Evolutionary conservation across 2,888 invertebrate genomes (phyloP), one percentile per base, ranked within the genome.

Genomic region (Hirtodrosophila trivittata): DNA sequence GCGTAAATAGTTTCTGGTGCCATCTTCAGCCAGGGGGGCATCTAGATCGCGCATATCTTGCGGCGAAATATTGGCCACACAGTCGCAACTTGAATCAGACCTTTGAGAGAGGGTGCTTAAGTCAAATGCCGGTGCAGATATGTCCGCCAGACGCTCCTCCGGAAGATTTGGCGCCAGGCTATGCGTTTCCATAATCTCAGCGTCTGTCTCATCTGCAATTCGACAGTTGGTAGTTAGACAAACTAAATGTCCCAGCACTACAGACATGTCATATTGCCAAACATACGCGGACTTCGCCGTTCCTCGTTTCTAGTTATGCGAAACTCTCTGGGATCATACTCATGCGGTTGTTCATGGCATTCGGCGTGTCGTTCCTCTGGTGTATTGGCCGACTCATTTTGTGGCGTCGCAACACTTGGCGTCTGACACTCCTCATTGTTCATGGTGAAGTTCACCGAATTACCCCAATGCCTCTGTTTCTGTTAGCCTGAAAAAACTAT

Each of bases 231-330:
- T 13, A 9, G 13, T 13, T 26, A n/a, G 1, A 7, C 9, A 28
- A 35, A 13, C n/a, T 12, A 1, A 38, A 16, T 14, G 0, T 4
- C 2, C 9, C 9, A 14, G 9, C 3, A 12, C 26, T 41, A 74
- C 81, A 32, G 3, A 81, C 83, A 67, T 49, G 70, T 56, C 63
- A 68, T 30, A 3, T 59, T 52, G 0, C 70, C 66, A 25, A 70
- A 81, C 45, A 75, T 50, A 9, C 59, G 50, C 9, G 78, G 70
- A 59, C 75, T 30, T 0, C 46, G 75, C 81, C 77, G 72, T 18
- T 77, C 52, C 39, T 85, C 85, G 32, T 52, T 50, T 12, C 52
- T 57, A 0, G 57, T 64, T 3, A 69, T n/a, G n/a, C n/a, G n/a
- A n/a, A n/a, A n/a, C n/a, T n/a, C n/a, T n/a, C n/a, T n/a, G n/a